Conservation (phyloP, 2,113 vertebrate species). For the Melanocharis versteri region DNA sequence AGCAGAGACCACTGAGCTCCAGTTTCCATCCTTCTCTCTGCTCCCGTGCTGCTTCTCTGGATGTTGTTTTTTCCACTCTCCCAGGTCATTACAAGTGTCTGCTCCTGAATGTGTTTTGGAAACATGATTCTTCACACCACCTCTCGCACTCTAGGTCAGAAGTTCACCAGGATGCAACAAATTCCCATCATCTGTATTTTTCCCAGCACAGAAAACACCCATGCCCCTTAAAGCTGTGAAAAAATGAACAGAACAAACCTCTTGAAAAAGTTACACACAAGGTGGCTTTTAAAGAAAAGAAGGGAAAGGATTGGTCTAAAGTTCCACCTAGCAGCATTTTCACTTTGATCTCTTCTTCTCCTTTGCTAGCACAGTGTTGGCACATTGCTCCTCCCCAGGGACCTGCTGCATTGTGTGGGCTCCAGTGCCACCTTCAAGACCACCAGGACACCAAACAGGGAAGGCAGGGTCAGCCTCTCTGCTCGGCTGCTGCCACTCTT, state of each 20-base stretch:
- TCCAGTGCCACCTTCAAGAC: background rate
- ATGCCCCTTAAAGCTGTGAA: background rate
- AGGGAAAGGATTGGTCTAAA: background rate
- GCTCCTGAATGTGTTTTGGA: background rate
- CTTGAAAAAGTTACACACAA: background rate
- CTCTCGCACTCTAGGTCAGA: background rate
- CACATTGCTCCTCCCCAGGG: rapidly evolving
- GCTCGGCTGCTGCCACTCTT: rapidly evolving
- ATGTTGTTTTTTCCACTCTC: background rate
- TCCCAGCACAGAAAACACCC: background rate
- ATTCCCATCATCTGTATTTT: background rate
- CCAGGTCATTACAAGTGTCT: background rate
- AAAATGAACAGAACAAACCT: background rate
- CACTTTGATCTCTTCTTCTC: background rate
- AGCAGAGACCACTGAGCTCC: background rate
- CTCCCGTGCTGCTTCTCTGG: background rate
- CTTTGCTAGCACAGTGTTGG: rapidly evolving
- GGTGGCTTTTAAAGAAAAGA: background rate
- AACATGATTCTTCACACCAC: background rate
- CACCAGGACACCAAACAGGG: rapidly evolving
- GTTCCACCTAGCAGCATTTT: background rate
- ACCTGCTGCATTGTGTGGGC: background rate
- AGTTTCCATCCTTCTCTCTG: background rate
- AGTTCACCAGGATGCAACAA: background rate
- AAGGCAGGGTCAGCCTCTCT: background rate